phyloP scores from a whole-genome alignment of 2,888 invertebrate species.

The Ectobius pallidus region DNA sequence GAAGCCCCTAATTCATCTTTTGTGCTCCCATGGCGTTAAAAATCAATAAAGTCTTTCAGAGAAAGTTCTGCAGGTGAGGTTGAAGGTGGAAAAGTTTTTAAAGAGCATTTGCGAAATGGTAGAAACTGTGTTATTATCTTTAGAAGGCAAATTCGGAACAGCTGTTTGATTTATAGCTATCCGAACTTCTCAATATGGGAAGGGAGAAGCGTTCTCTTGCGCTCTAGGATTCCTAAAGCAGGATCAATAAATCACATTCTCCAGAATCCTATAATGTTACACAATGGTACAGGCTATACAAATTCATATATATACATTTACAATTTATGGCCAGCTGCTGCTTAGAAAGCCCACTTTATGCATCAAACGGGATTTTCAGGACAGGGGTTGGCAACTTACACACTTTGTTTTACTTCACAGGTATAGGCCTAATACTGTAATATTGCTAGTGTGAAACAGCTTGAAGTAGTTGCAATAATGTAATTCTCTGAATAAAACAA shows the following conservation, averaged over 20 bases:
- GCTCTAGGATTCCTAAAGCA: slow-evolving; percentile 8
- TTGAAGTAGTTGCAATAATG: too few species aligned
- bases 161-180: slow-evolving; percentile 1
- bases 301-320: not conserved
- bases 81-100: not conserved
- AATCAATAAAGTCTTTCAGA: not conserved
- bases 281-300: not conserved
- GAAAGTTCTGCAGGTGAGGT: not conserved
- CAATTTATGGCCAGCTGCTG: not conserved
- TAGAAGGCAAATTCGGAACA: slow-evolving; percentile 19
- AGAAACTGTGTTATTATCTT: slow-evolving; percentile 6
- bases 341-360: not conserved
- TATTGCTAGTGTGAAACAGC: too few species aligned
- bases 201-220: not conserved
- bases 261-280: not conserved
- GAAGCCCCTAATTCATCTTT: too few species aligned
- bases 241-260: slow-evolving; percentile 11
- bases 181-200: slow-evolving; percentile 1
- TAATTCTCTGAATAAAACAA: too few species aligned
- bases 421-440: too few species aligned
- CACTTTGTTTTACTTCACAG: too few species aligned
- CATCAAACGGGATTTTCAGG: not conserved
- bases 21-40: too few species aligned
- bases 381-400: not conserved
- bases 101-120: not conserved